Evolutionary conservation across 1,140 invertebrate genomes (phyloP).

Genomic region (Batillaria attramentaria): DNA sequence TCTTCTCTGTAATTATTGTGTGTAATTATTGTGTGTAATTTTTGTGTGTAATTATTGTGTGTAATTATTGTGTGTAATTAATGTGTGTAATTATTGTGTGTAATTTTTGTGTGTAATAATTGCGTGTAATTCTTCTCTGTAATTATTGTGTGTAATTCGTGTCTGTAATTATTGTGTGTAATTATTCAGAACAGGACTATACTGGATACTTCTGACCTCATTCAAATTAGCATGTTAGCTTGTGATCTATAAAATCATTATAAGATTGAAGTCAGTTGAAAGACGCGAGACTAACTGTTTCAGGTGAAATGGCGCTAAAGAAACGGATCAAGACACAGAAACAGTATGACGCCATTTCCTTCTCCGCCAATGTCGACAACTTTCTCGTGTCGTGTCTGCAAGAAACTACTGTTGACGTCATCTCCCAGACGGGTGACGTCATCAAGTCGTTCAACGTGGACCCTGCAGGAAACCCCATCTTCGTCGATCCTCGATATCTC

Average conservation of each 20-base stretch:
- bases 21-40: no score
- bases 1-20: no score
- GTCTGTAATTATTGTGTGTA: not conserved
- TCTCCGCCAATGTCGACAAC: constrained; percentile 35
- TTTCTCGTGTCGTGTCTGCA: constrained; percentile 54
- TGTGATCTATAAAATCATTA: no score
- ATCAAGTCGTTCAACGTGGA: constrained; percentile 48
- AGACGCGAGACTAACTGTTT: no score
- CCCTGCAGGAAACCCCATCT: constrained; percentile 37
- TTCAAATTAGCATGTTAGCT: not conserved
- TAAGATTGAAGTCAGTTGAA: no score
- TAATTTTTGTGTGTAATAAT: no score
- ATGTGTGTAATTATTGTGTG: no score
- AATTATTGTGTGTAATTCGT: no score
- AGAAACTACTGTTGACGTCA: constrained; percentile 54
- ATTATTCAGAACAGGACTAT: not conserved
- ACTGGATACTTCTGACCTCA: not conserved
- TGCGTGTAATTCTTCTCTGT: no score
- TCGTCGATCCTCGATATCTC: constrained; percentile 56
- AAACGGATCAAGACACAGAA: constrained; percentile 54
- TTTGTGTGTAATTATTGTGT: no score
- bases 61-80: no score
- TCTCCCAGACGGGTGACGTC: constrained; percentile 53
- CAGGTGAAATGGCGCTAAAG: constrained; percentile 52
- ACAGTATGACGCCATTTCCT: constrained; percentile 62